Base-by-base conservation (phyloP, 2,888 invertebrate species). In the Carcina quercana region DNA sequence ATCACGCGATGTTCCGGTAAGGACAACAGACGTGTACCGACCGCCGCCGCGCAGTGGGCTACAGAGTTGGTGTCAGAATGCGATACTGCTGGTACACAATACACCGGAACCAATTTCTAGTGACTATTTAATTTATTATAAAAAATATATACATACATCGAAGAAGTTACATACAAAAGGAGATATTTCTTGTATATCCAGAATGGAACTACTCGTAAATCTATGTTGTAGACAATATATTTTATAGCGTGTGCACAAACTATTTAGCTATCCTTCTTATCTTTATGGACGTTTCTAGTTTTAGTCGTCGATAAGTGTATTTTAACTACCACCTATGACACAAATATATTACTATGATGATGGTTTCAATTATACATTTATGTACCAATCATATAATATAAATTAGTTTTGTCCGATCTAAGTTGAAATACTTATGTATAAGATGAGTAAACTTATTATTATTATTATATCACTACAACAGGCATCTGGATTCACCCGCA, bases 1-100 rank as follows among this genome's bases (percentile, higher is more conserved):
- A 47, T 51, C 74, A 74, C 72, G 71, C 66, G 47, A 72, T 57
- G 50, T 51, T 46, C 49, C 53, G 49, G 48, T 53, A 34, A 26
- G 14, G 15, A 33, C 19, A 14, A 19, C n/a, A 28, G 5, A 2
- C 11, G 17, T 5, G 24, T n/a, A 20, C 13, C n/a, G n/a, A n/a
- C n/a, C n/a, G n/a, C n/a, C n/a, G n/a, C n/a, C n/a, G n/a, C n/a
- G n/a, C n/a, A n/a, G n/a, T n/a, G n/a, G n/a, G n/a, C n/a, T n/a
- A n/a, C n/a, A n/a, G n/a, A n/a, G n/a, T n/a, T n/a, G n/a, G n/a
- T n/a, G n/a, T n/a, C n/a, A n/a, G n/a, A n/a, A n/a, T n/a, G 12
- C 14, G 17, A 25, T 24, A 7, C 10, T 8, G 8, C 22, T 11
- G 15, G 34, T 17, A 27, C 15, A 34, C 30, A 27, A 30, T 26